Evolutionary conservation across 1,140 invertebrate genomes (phyloP).

Genomic region (Chironomus striatipennis): DNA sequence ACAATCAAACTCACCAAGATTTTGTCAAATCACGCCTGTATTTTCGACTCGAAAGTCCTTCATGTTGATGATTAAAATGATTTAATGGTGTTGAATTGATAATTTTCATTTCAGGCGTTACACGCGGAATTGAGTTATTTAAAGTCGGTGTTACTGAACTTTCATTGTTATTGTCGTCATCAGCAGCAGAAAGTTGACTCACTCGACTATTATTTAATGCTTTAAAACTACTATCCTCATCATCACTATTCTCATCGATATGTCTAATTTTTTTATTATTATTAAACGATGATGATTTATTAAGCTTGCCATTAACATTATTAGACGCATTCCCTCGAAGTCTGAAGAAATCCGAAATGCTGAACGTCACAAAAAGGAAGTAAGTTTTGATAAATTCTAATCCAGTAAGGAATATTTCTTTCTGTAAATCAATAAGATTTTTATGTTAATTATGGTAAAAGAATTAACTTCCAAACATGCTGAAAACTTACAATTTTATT

Average conservation of each 20-base stretch:
- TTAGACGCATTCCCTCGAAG: constrained; percentile 27
- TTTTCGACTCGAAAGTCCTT: constrained; percentile 27
- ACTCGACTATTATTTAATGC: constrained; percentile 29
- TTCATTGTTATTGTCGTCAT: constrained; percentile 30
- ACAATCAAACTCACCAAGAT: constrained; percentile 19
- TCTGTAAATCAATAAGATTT: too few relatives aligned
- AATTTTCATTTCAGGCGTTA: constrained; percentile 24
- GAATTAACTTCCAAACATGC: too few relatives aligned
- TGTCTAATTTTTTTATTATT: constrained; percentile 18
- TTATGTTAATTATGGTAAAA: too few relatives aligned
- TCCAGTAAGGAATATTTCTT: not conserved
- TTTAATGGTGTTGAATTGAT: constrained; percentile 36
- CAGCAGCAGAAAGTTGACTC: constrained; percentile 32
- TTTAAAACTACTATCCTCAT: not conserved
- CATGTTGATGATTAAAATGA: constrained; percentile 25
- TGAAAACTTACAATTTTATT: constrained; percentile 29
- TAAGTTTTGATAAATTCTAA: not conserved
- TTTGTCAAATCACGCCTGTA: constrained; percentile 32
- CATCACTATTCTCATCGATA: not conserved
- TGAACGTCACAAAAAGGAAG: constrained; percentile 25
- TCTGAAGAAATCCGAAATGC: constrained; percentile 29
- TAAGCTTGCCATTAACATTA: too few relatives aligned
- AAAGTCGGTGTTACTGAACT: constrained; percentile 27
- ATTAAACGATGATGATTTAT: too few relatives aligned
- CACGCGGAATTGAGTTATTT: constrained; percentile 29